Evolutionary conservation across 2,888 invertebrate genomes (phyloP).

Genomic region (Orthosia gracilis): DNA sequence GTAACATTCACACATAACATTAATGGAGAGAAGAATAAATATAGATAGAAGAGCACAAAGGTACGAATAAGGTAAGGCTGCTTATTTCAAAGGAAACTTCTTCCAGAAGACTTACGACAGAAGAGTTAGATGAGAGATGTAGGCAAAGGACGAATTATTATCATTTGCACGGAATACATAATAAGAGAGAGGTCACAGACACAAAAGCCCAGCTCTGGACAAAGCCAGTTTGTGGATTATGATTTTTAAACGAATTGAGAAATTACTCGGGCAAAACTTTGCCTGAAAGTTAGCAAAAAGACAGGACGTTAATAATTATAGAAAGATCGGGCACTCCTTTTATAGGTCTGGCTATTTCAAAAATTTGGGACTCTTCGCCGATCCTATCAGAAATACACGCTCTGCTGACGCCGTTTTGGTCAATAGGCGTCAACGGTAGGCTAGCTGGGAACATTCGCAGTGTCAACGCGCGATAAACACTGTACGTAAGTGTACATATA

Average conservation of each 20-base stretch:
- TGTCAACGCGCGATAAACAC: conserved; percentile 67
- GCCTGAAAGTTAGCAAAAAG: neutral
- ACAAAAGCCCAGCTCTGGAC: no score
- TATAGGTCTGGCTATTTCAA: neutral
- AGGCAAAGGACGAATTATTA: no score
- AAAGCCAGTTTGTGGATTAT: neutral
- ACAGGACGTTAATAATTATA: neutral
- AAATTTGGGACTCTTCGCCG: neutral
- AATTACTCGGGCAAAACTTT: neutral
- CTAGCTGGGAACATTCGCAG: conserved; percentile 45
- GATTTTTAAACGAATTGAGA: neutral
- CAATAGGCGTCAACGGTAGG: conserved; percentile 42
- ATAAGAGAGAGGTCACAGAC: no score
- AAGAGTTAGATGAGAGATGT: no score
- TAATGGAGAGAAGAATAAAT: no score
- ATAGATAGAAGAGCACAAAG: no score
- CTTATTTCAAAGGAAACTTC: no score
- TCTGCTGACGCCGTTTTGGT: conserved; percentile 18
- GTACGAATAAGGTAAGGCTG: no score
- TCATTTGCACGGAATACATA: no score
- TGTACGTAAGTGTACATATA: conserved; percentile 71
- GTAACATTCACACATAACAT: no score
- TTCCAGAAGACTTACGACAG: no score
- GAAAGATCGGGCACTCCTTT: neutral
- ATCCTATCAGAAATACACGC: neutral